Evolutionary conservation across 2,888 invertebrate species (phyloP), one percentile per base, ranked within the genome.

Genomic region (Laothoe populi): DNA sequence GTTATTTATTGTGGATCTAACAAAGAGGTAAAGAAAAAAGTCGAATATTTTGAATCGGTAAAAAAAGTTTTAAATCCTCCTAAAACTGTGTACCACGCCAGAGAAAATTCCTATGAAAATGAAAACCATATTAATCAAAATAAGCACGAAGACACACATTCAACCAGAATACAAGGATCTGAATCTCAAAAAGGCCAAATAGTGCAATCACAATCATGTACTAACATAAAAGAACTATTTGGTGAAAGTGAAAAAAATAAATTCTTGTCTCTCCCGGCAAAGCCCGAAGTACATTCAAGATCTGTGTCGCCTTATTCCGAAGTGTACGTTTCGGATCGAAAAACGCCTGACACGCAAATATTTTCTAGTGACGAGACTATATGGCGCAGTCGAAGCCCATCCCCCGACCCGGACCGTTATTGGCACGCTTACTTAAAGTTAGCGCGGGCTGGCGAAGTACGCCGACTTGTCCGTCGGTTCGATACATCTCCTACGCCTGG

Each of bases 181-280:
- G 82, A 83, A 62, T 65, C 70, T 2, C 80, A 77, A 61, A 84
- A 80, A 67, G 79, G 83, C 40, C 86, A 81, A 74, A 81, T 93
- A 59, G 84, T 87, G n/a, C 90, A 94, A 57, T 95, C 96, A 0
- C 95, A 95, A 71, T 96, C 96, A 0, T 95, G 95, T 76, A 94
- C 96, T 38, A 95, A 96, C 84, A 87, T 97, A 62, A 96, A 96
- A 77, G 97, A 97, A 70, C 88, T 97, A n/a, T 97, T 96, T 77
- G 97, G 97, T 0, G 97, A 97, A 82, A 94, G 93, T 26, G 94
- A 95, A 68, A 91, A 92, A 73, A 93, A 93, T 68, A 94, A 93
- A 75, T 95, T 94, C 81, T 83, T 93, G 40, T 94, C 94, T 4
- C 82, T 94, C 62, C 94, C 95, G 44, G 81, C 76, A 46, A 89